Base-by-base conservation (phyloP, 2,113 vertebrate species). In the Nymphicus hollandicus region DNA sequence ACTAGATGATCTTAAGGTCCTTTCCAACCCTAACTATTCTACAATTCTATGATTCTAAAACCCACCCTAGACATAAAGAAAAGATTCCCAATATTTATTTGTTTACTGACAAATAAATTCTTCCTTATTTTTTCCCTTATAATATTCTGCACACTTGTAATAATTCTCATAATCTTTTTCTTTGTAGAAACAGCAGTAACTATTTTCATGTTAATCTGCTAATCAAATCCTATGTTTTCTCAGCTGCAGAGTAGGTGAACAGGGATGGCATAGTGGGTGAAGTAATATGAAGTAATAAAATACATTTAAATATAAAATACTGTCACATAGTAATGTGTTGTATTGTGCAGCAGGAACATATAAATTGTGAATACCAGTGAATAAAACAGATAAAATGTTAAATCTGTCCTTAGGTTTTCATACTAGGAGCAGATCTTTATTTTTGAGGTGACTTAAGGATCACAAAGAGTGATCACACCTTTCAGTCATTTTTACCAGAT, bases 381-480 rank as follows among this genome's bases (percentile, higher is more conserved):
- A 15, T 89, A 43, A 52, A 81, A 15, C n/a, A 85, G 33, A 29
- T 37, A 63, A 66, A 61, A 12, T 13, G 5, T 4, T 83, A 66
- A 47, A 78, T 61, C 11, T 61, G 31, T 60, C 31, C 31, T 81
- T 71, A 58, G 35, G 4, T 65, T 81, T 11, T n/a, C 9, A 33
- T 29, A 52, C 20, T 64, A 64, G 12, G 81, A 53, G 3, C 18
- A 66, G 37, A 66, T 58, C 17, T 73, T 41, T 39, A 22, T 86
- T 90, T 73, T 68, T 72, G 37, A 60, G 11, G 24, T 65, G n/a
- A 58, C 16, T 39, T 28, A 11, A 66, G 27, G 12, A 28, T 79
- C 14, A 8, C 2, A 69, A 73, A 37, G 3, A 29, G 3, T 1
- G 2, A 52, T 47, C 15, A 39, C 3, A 3, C 7, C 20, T 90